phyloP scores from a whole-genome alignment of 1,140 invertebrate genomes.

The Drosophila repleta region DNA sequence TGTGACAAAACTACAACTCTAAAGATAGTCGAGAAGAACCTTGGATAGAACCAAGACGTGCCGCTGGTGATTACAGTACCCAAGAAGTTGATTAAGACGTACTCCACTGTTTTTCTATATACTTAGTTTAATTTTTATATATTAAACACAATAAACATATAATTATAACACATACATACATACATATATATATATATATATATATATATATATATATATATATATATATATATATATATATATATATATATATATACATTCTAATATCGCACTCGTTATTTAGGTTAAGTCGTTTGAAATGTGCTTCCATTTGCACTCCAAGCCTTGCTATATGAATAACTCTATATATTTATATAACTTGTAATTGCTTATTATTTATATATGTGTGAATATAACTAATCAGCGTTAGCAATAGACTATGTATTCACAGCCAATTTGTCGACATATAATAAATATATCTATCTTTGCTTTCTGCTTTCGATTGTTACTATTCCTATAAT shows the following conservation, averaged over 20 bases:
- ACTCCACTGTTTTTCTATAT: no score
- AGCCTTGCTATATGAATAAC: background rate
- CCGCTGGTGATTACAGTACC: no score
- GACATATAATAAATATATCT: constrained; percentile 49
- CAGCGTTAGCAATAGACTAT: constrained; percentile 58
- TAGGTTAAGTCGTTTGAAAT: background rate
- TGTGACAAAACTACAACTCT: no score
- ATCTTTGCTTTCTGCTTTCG: constrained; percentile 27
- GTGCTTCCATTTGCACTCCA: background rate
- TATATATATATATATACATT: constrained; percentile 1
- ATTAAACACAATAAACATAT: no score
- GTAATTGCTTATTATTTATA: background rate
- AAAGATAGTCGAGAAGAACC: no score
- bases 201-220: constrained; percentile 6
- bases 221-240: constrained; percentile 4
- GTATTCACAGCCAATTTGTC: constrained; percentile 75
- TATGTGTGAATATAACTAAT: constrained; percentile 11
- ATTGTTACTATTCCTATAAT: constrained; percentile 55
- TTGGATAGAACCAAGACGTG: no score
- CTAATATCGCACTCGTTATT: constrained; percentile 8
- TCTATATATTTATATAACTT: background rate
- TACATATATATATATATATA: no score
- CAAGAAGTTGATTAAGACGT: no score
- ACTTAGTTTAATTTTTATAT: no score
- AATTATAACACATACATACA: no score